Base-by-base conservation (phyloP, 1,140 invertebrate species). In the Brachionus paranguensis region DNA sequence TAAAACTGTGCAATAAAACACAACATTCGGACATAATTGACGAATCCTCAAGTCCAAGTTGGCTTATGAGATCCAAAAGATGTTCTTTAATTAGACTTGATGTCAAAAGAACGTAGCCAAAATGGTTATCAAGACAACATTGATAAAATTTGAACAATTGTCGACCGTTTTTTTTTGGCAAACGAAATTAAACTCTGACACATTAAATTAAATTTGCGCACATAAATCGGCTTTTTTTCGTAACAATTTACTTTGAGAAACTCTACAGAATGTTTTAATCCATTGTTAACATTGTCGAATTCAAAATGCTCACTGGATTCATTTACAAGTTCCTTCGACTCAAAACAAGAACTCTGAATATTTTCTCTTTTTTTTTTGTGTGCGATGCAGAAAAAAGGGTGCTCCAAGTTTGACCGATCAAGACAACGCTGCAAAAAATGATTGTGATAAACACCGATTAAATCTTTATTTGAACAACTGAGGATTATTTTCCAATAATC, bases 401-500 rank as follows among this genome's bases (percentile, higher is more conserved):
- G 47, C 6, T 43, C 33, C 41, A 43, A 43, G 17, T 72, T 72
- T 1, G 68, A 72, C 10, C 41, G 33, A 10, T 72, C 41, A 20
- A 72, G 68, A 72, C 68, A 72, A 43, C 20, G 2, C 17, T 72
- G n/a, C 10, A 72, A 72, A 4, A 72, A 72, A 1, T 17, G 29
- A 20, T 43, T 7, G 20, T 72, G 68, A 20, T 72, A 72, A 10
- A 72, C 37, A 7, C 68, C 68, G 8, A 72, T 43, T 7, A 72
- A 6, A 43, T 72, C 68, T 20, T 72, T 72, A 10, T 72, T 72
- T 7, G 29, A 17, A 72, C 10, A 20, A 14, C 33, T 41, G 17
- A 72, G 37, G 10, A 72, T 72, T 20, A 72, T 17, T 72, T 72
- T 72, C 68, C 68, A 72, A 72, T 43, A 72, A 43, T 43, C 41